These are phyloP conservation scores for Leptopterna dolabrata DNA, from an alignment of 2,888 invertebrate genomes.

Conservation along the genomic window DNA sequence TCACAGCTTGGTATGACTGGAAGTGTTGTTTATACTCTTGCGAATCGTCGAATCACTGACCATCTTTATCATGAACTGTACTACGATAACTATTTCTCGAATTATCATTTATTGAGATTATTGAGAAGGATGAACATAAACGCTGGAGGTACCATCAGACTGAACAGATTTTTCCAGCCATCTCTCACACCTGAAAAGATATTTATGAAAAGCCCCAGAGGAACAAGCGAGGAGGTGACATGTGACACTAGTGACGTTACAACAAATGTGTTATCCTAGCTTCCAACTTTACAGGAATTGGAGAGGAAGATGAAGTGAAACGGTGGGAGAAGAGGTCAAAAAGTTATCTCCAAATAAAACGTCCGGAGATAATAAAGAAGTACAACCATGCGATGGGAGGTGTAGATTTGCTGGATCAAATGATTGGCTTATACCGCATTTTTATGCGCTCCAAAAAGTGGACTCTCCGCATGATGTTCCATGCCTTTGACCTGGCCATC, in stretches of 20 bases:
- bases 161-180: slow-evolving; percentile 55
- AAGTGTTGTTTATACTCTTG: slow-evolving; percentile 10
- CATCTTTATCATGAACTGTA: slow-evolving; percentile 1
- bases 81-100: slow-evolving; percentile 61
- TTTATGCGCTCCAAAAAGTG: slow-evolving; percentile 44
- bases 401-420: background rate
- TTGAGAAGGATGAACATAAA: slow-evolving; percentile 54
- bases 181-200: slow-evolving; percentile 51
- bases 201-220: slow-evolving; percentile 54
- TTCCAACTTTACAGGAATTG: slow-evolving; percentile 63
- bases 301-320: slow-evolving; percentile 10
- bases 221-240: slow-evolving; percentile 52
- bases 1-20: slow-evolving; percentile 26
- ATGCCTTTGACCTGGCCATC: slow-evolving; percentile 51
- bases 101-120: slow-evolving; percentile 53
- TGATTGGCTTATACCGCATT: background rate
- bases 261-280: slow-evolving; percentile 64
- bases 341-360: slow-evolving; percentile 59
- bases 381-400: slow-evolving; percentile 49
- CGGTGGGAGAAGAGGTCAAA: background rate
- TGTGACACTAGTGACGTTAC: slow-evolving; percentile 60
- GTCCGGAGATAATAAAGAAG: slow-evolving; percentile 51
- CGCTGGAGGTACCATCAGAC: slow-evolving; percentile 54
- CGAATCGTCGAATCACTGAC: background rate
- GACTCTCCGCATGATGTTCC: slow-evolving; percentile 55